phyloP scores from a whole-genome alignment of 1,140 invertebrate genomes.

The Patella vulgata region DNA sequence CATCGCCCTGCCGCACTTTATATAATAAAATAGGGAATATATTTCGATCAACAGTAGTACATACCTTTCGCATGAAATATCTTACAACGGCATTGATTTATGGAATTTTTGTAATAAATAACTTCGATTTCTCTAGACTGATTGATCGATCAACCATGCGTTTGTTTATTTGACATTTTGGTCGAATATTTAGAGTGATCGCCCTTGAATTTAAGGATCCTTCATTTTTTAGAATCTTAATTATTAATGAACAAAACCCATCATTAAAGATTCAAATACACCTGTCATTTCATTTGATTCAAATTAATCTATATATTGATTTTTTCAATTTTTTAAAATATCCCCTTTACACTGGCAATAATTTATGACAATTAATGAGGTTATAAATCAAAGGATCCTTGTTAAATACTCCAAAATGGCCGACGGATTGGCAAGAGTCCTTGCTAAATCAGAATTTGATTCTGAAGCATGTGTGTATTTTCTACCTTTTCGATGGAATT shows the following conservation, averaged over 20 bases:
- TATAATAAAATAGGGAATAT: too few relatives aligned
- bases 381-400: neutral
- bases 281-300: neutral
- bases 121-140: too few relatives aligned
- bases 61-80: too few relatives aligned
- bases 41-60: too few relatives aligned
- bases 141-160: too few relatives aligned
- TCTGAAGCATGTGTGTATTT: slow-evolving; percentile 53
- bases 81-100: too few relatives aligned
- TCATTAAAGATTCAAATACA: neutral
- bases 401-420: slow-evolving; percentile 7
- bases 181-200: too few relatives aligned
- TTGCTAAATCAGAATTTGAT: slow-evolving; percentile 55
- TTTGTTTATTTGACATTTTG: too few relatives aligned
- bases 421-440: slow-evolving; percentile 52
- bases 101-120: too few relatives aligned
- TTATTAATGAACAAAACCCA: neutral
- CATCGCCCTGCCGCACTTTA: too few relatives aligned
- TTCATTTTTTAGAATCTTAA: neutral
- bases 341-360: neutral
- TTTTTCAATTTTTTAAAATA: neutral
- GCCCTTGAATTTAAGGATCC: too few relatives aligned
- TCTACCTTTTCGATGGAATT: neutral
- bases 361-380: neutral
- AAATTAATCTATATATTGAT: neutral